Conservation (phyloP, 2,888 invertebrate genomes). For the Drosophila phalerata region DNA sequence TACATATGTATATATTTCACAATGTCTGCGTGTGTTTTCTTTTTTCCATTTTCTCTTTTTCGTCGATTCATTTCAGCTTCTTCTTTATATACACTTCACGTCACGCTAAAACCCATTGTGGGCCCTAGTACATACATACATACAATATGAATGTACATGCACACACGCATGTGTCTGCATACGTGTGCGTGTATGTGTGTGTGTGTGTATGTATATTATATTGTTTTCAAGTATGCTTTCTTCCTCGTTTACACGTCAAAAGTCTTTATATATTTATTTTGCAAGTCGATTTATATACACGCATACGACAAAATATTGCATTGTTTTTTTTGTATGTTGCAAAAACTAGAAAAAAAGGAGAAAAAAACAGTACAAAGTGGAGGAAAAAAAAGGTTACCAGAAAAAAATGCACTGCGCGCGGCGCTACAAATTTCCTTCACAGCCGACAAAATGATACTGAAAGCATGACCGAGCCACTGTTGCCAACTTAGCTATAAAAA, state of each 20-base stretch:
- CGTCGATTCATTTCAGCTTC: constrained; percentile 58
- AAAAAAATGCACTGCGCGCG: constrained; percentile 79
- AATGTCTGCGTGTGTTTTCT: constrained; percentile 75
- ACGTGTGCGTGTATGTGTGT: constrained; percentile 35
- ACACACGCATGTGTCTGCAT: constrained; percentile 54
- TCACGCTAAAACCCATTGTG: constrained; percentile 68
- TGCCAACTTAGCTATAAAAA: no score
- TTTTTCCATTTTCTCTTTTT: constrained; percentile 64
- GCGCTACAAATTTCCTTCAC: constrained; percentile 70
- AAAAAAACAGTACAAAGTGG: constrained; percentile 52
- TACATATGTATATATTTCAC: constrained; percentile 61
- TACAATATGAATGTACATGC: constrained; percentile 40
- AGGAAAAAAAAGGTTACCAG: constrained; percentile 73
- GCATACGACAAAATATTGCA: constrained; percentile 42
- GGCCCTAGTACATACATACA: constrained; percentile 43
- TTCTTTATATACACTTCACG: constrained; percentile 73
- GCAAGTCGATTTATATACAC: constrained; percentile 37
- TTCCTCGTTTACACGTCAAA: constrained; percentile 50
- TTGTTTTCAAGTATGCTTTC: constrained; percentile 47
- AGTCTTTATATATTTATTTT: constrained; percentile 43
- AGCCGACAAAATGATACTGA: constrained; percentile 69
- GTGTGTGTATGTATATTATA: constrained; percentile 55
- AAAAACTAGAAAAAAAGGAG: constrained; percentile 23
- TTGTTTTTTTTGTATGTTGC: constrained; percentile 35
- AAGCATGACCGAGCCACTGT: constrained; percentile 49